phyloP scores from a whole-genome alignment of 2,797 vertebrate species.

The Pristis pectinata region DNA sequence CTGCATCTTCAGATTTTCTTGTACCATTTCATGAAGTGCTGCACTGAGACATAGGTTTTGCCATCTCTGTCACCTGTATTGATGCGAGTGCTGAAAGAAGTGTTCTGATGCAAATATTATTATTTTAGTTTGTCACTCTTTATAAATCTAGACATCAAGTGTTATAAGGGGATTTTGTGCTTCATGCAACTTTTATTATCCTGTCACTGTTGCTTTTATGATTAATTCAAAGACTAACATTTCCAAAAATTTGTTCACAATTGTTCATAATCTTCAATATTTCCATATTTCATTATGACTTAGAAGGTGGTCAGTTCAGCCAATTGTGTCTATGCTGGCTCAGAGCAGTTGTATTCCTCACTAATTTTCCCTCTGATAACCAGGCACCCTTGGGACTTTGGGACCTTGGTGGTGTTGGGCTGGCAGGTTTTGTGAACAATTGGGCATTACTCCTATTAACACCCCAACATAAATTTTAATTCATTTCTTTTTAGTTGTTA shows the following conservation, averaged over 20 bases:
- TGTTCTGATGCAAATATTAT: neutral
- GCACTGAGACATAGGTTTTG: neutral
- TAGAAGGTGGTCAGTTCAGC: too few species aligned
- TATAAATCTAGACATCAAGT: neutral
- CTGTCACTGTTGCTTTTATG: neutral
- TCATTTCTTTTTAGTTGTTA: too few species aligned
- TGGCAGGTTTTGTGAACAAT: too few species aligned
- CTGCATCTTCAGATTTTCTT: slow-evolving; percentile 13
- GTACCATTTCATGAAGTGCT: neutral
- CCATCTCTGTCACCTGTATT: neutral
- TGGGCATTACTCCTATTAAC: too few species aligned
- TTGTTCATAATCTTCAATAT: neutral
- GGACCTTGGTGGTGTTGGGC: too few species aligned
- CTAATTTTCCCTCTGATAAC: too few species aligned
- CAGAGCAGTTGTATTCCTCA: too few species aligned
- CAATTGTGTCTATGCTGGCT: too few species aligned
- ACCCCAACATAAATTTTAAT: too few species aligned
- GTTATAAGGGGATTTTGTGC: neutral
- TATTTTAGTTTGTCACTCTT: neutral
- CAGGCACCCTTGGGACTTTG: too few species aligned
- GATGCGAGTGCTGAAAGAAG: neutral
- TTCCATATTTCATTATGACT: too few species aligned
- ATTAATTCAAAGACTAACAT: neutral
- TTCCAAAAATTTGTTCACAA: neutral
- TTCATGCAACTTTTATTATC: neutral